phyloP scores from a whole-genome alignment of 2,113 vertebrate genomes.

The Corythaeola cristata region DNA sequence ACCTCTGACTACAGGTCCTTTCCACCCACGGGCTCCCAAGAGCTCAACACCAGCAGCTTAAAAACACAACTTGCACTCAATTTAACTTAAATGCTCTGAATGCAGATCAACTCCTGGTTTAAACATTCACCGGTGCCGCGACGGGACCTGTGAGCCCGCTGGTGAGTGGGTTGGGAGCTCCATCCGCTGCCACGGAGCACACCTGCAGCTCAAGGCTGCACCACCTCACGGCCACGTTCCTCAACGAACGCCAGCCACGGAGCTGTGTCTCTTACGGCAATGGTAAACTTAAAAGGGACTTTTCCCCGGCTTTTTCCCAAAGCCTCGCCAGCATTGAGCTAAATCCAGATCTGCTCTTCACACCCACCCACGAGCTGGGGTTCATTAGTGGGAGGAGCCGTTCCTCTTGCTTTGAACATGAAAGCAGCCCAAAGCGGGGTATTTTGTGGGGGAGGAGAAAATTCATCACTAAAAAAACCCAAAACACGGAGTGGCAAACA shows the following conservation, averaged over 20 bases:
- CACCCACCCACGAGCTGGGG: not conserved
- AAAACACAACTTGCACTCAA: not conserved
- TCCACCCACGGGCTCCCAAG: not conserved
- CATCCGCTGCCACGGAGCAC: not conserved
- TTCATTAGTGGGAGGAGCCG: not conserved
- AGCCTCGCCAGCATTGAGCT: not conserved
- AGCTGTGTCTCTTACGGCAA: not conserved
- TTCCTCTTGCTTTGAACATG: not conserved
- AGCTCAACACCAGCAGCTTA: not conserved
- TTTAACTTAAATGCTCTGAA: not conserved
- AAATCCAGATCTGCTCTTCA: conserved; percentile 17
- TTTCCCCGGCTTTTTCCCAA: not conserved
- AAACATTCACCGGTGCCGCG: not conserved
- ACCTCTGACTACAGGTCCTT: fast-evolving
- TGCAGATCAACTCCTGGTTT: not conserved
- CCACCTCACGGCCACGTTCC: not conserved
- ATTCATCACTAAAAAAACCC: not conserved
- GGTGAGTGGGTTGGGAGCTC: not conserved
- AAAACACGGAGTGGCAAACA: not conserved
- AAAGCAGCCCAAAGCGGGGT: not conserved
- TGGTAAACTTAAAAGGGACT: not conserved
- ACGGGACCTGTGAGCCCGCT: not conserved
- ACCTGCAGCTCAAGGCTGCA: not conserved
- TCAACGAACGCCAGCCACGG: fast-evolving
- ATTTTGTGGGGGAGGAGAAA: conserved; percentile 10